Percentiles rank a stretch among this genome's conserved stretches.
These are phyloP conservation scores for Nesidiocoris tenuis DNA, from an alignment of 2,888 invertebrate genomes.

Conservation along the genomic window DNA sequence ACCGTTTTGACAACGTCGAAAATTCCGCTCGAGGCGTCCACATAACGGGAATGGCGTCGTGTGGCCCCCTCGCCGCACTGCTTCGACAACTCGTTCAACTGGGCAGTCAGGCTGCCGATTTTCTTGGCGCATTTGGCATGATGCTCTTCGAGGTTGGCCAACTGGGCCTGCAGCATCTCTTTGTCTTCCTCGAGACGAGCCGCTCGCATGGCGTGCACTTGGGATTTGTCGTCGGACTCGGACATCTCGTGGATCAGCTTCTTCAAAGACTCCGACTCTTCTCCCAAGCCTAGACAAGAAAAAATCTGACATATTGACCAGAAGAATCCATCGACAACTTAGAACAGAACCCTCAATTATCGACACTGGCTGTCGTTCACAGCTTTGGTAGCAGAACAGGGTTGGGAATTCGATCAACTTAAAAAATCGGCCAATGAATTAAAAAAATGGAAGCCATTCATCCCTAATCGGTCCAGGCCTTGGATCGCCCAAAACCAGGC, in stretches of 20 bases:
- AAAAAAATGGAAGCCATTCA: too few species aligned
- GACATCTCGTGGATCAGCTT: neutral
- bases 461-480: too few species aligned
- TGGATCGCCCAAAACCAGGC: too few species aligned
- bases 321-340: too few species aligned
- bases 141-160: slow-evolving; percentile 25
- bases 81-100: slow-evolving; percentile 9
- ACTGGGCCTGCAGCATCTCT: slow-evolving; percentile 25
- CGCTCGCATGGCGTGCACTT: neutral
- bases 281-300: neutral
- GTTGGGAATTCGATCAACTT: too few species aligned
- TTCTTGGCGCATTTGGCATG: slow-evolving; percentile 18
- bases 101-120: neutral
- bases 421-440: too few species aligned
- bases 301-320: too few species aligned
- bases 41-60: neutral
- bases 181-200: slow-evolving; percentile 13
- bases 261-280: neutral
- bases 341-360: too few species aligned
- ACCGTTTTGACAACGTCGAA: slow-evolving; percentile 19
- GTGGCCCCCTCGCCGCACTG: neutral
- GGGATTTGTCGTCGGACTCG: neutral
- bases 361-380: too few species aligned
- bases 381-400: too few species aligned
- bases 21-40: slow-evolving; percentile 5